A percentile compares a stretch with the other conserved stretches of the same genome.
Conservation (phyloP, 2,113 vertebrate genomes). For the Galemys pyrenaicus region DNA sequence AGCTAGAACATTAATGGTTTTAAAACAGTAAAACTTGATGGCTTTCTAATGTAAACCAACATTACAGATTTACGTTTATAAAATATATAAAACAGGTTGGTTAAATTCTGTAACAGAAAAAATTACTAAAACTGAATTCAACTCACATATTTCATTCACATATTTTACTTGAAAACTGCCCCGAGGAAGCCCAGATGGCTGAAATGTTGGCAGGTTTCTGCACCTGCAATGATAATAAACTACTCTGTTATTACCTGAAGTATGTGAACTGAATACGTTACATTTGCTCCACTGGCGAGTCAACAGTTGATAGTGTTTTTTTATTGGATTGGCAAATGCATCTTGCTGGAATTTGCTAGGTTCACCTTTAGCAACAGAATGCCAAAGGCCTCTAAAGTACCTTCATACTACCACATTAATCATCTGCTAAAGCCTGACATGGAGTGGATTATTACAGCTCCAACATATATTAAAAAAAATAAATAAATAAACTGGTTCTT, state of each 20-base stretch:
- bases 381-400: constrained; percentile 51
- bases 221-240: constrained; percentile 78
- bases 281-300: constrained; percentile 25
- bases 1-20: constrained; percentile 36
- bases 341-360: constrained; percentile 67
- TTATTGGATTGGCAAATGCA: constrained; percentile 55
- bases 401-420: constrained; percentile 53
- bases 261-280: constrained; percentile 56
- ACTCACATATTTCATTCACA: constrained; percentile 73
- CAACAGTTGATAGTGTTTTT: constrained; percentile 65
- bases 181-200: constrained; percentile 75
- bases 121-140: constrained; percentile 55
- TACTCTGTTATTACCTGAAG: constrained; percentile 70
- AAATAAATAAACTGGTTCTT: neutral
- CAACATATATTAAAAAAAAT: constrained; percentile 7
- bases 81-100: constrained; percentile 50
- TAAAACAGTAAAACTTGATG: constrained; percentile 58
- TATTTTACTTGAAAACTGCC: constrained; percentile 74
- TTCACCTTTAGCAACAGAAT: constrained; percentile 55
- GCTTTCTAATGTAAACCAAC: constrained; percentile 63
- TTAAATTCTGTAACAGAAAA: constrained; percentile 51
- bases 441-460: neutral
- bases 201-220: constrained; percentile 71
- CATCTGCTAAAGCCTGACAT: neutral
- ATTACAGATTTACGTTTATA: constrained; percentile 18